These are phyloP conservation scores for Meda fulgida DNA, from an alignment of 2,797 vertebrate genomes.

Conservation along the genomic window DNA sequence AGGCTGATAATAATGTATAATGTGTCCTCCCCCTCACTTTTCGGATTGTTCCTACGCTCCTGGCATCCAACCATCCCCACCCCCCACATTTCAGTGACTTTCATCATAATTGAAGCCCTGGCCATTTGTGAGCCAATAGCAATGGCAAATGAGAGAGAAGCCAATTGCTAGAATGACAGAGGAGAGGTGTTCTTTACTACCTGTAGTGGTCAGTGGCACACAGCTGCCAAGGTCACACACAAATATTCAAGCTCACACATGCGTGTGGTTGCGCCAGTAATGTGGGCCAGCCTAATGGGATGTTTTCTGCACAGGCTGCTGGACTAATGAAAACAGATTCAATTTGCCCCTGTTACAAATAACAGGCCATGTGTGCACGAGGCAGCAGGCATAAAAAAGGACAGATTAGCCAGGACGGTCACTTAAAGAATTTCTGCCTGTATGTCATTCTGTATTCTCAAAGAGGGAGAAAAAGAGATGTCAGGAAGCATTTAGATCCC, in stretches of 20 bases:
- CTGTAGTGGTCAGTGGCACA: background rate
- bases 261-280: constrained; percentile 12
- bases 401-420: constrained; percentile 22
- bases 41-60: background rate
- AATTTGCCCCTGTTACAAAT: constrained; percentile 45
- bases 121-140: background rate
- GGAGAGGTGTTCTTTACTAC: constrained; percentile 2
- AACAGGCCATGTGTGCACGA: constrained; percentile 13
- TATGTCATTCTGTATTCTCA: constrained; percentile 16
- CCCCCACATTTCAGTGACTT: background rate
- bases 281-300: constrained; percentile 31
- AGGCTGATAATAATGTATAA: background rate
- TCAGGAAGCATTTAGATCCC: constrained; percentile 35
- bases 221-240: background rate
- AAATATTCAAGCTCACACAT: constrained; percentile 6
- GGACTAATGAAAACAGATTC: constrained; percentile 52
- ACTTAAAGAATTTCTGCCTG: constrained; percentile 31
- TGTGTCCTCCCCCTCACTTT: background rate
- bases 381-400: constrained; percentile 26
- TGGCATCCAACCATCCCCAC: background rate
- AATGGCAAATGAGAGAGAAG: constrained; percentile 31
- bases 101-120: constrained; percentile 8
- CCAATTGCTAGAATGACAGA: constrained; percentile 9
- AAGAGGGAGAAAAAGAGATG: constrained; percentile 30
- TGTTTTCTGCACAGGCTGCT: constrained; percentile 33